A percentile compares a stretch with the other conserved stretches of the same genome.
Conservation (phyloP, 2,113 vertebrate genomes). For the Odocoileus virginianus region DNA sequence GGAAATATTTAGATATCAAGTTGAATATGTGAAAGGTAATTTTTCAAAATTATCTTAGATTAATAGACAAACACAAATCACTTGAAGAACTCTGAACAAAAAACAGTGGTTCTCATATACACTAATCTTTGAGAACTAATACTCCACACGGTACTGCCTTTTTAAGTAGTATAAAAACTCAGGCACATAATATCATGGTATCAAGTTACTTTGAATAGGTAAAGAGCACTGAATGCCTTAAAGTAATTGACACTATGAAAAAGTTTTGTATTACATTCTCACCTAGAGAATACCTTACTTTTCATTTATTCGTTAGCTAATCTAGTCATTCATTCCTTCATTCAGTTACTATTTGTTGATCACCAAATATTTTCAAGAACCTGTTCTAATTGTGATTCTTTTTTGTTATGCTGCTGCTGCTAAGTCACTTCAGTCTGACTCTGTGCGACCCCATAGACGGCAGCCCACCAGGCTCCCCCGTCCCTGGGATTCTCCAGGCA, state of each 20-base stretch:
- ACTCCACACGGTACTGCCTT: background rate
- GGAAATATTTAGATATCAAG: background rate
- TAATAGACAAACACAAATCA: background rate
- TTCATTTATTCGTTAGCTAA: background rate
- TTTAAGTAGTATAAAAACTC: background rate
- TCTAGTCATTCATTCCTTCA: background rate
- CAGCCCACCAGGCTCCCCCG: too few species aligned
- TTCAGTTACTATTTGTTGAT: background rate
- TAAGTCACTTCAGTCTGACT: rapidly evolving
- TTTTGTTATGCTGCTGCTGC: background rate
- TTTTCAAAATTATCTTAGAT: background rate
- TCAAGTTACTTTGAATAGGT: background rate
- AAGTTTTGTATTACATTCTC: background rate
- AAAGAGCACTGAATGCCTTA: background rate
- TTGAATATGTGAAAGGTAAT: background rate
- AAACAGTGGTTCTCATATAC: background rate
- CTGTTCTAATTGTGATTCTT: background rate
- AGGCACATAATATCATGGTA: background rate
- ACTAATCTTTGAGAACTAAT: background rate
- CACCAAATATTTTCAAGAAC: background rate
- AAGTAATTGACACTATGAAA: background rate
- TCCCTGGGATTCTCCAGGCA: too few species aligned
- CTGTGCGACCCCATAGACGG: too few species aligned
- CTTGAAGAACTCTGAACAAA: background rate
- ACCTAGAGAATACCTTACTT: background rate